These are phyloP conservation scores for Amphipyra berbera DNA, from an alignment of 2,888 invertebrate genomes.

Conservation along the genomic window DNA sequence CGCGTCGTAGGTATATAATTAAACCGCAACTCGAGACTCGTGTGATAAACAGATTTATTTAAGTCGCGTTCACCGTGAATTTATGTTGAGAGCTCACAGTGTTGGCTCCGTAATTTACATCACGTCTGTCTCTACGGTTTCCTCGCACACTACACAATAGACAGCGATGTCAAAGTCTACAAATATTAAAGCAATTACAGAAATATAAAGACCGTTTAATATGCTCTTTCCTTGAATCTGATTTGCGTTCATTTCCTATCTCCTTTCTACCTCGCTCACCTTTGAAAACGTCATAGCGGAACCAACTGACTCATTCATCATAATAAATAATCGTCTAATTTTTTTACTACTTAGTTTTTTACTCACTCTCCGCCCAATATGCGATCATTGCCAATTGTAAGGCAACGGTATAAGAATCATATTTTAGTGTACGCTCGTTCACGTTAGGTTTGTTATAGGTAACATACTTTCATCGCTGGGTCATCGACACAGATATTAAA, in stretches of 20 bases:
- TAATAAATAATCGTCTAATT: constrained; percentile 67
- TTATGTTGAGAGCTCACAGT: constrained; percentile 19
- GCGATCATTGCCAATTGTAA: constrained; percentile 56
- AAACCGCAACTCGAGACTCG: constrained; percentile 23
- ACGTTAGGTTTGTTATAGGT: constrained; percentile 52
- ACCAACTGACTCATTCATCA: constrained; percentile 72
- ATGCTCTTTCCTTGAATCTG: constrained; percentile 18
- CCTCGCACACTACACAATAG: constrained; percentile 17
- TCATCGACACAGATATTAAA: constrained; percentile 73
- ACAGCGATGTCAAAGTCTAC: constrained; percentile 13
- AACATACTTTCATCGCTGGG: constrained; percentile 71
- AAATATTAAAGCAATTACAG: constrained; percentile 22
- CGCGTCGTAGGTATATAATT: constrained; percentile 22
- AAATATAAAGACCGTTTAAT: constrained; percentile 13
- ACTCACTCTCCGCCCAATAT: constrained; percentile 34
- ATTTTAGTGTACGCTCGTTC: constrained; percentile 51
- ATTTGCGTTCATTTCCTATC: constrained; percentile 34
- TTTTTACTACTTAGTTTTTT: constrained; percentile 67
- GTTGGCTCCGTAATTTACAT: constrained; percentile 23
- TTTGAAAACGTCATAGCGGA: constrained; percentile 56
- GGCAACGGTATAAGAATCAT: constrained; percentile 62
- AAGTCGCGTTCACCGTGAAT: constrained; percentile 6
- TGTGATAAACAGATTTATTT: constrained; percentile 33
- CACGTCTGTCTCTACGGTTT: constrained; percentile 17
- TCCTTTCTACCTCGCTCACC: constrained; percentile 54